These are phyloP conservation scores for Drosophila monieri DNA, from an alignment of 2,888 invertebrate genomes.

Conservation along the genomic window DNA sequence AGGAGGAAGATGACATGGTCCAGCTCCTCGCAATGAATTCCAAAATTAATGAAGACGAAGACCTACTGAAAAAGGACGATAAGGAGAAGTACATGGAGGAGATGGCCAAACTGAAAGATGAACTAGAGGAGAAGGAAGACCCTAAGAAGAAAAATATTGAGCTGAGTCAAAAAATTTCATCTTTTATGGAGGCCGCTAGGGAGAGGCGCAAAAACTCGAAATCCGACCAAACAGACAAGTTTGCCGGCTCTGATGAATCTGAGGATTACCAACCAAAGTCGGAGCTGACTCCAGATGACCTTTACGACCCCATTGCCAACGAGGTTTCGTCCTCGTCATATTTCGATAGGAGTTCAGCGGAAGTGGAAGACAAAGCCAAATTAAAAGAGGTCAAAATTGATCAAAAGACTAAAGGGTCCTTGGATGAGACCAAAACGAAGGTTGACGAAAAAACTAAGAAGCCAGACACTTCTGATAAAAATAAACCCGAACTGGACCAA, in stretches of 20 bases:
- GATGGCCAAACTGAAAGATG: not conserved
- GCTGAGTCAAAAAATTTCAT: not conserved
- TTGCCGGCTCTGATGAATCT: not conserved
- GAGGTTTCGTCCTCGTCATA: slow-evolving; percentile 6
- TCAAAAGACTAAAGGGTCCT: not conserved
- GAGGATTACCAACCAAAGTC: not conserved
- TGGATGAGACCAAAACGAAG: slow-evolving; percentile 7
- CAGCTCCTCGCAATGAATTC: not conserved
- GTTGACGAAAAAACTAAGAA: not conserved
- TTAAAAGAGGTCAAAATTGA: not conserved
- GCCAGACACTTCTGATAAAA: not conserved
- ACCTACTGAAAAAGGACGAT: not conserved
- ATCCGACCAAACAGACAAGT: not conserved
- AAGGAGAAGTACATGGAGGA: not conserved
- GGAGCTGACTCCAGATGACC: slow-evolving; percentile 7
- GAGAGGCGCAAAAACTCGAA: not conserved
- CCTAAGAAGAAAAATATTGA: not conserved
- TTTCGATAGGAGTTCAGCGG: not conserved
- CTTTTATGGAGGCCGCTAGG: not conserved
- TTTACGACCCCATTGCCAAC: slow-evolving; percentile 15
- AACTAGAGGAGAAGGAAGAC: not conserved
- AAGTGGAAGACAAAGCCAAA: not conserved
- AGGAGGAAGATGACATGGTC: not conserved
- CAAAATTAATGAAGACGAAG: not conserved
- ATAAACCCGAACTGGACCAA: slow-evolving; percentile 13